phyloP scores from a whole-genome alignment of 2,113 vertebrate species.

The Calidris pugnax region DNA sequence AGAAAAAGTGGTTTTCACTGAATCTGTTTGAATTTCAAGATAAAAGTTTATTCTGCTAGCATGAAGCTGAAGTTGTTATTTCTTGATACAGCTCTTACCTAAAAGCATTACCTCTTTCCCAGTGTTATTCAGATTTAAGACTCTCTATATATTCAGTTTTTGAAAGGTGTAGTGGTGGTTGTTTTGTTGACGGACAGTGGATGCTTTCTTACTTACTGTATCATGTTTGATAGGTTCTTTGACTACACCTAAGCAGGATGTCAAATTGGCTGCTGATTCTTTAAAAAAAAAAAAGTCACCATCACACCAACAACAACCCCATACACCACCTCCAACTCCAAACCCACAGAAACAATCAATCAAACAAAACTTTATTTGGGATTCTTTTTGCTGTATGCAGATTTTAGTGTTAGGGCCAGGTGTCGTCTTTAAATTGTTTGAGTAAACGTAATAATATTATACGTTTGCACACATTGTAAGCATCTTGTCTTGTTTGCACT shows the following conservation, averaged over 20 bases:
- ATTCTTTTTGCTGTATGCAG: neutral
- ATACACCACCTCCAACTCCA: neutral
- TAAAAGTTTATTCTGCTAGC: conserved; percentile 46
- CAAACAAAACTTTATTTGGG: neutral
- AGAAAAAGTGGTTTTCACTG: neutral
- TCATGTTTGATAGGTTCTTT: neutral
- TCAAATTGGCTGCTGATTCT: neutral
- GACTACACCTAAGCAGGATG: neutral
- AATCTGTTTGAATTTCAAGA: conserved; percentile 13
- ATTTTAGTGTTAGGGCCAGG: neutral
- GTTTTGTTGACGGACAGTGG: neutral
- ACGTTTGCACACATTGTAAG: neutral
- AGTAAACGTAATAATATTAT: neutral
- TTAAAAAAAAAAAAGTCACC: neutral
- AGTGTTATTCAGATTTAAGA: neutral
- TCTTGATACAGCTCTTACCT: neutral
- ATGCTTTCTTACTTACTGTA: neutral
- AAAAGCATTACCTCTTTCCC: neutral
- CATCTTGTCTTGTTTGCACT: neutral
- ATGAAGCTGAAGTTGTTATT: neutral
- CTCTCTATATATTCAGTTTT: neutral
- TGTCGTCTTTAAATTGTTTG: neutral
- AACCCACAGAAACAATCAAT: neutral
- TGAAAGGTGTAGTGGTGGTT: neutral
- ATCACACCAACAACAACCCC: no score